Evolutionary conservation across 2,888 invertebrate genomes (phyloP).

Genomic region (Trileptium ribeirensis): DNA sequence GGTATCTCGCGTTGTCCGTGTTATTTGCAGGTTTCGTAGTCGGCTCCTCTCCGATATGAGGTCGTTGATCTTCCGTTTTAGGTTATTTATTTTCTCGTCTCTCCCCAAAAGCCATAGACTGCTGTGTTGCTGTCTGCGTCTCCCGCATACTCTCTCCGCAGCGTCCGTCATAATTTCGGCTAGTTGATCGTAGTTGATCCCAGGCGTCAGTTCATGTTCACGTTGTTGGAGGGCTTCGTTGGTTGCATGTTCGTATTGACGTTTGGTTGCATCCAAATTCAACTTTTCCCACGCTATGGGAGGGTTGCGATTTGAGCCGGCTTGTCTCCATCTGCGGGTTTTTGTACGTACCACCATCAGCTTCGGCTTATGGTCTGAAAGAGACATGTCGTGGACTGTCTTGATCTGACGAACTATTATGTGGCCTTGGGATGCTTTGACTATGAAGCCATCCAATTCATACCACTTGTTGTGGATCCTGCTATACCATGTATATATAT

Average conservation of each 20-base stretch:
- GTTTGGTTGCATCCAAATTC: background rate
- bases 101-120: background rate
- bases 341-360: background rate
- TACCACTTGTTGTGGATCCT: background rate
- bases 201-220: background rate
- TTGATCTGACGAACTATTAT: background rate
- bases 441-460: background rate
- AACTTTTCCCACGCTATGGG: background rate
- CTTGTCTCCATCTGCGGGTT: background rate
- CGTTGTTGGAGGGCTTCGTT: background rate
- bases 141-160: background rate
- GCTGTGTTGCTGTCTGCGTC: background rate
- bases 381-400: background rate
- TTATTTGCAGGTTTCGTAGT: too few relatives aligned
- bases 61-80: background rate
- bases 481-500: background rate
- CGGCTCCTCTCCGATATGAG: too few relatives aligned
- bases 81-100: background rate
- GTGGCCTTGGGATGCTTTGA: background rate
- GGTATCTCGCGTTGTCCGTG: too few relatives aligned
- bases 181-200: background rate
- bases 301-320: background rate
- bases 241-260: background rate
- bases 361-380: constrained; percentile 9
- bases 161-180: background rate